Base-by-base conservation (phyloP, 2,888 invertebrate species). In the Cephus runcator region DNA sequence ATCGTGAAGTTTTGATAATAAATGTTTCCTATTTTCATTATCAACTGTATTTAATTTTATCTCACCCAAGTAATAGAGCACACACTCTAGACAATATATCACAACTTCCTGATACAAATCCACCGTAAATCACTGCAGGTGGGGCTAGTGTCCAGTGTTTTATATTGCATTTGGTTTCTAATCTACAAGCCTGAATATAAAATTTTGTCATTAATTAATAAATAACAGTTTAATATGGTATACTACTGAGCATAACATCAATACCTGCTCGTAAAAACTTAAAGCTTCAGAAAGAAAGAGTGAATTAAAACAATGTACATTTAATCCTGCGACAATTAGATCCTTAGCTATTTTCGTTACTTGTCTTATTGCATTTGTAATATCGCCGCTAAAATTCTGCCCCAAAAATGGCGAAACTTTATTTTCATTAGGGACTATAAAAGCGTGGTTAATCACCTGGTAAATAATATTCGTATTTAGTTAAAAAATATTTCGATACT, bases 241-340 rank as follows among this genome's bases (percentile, higher is more conserved):
- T 75, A 11, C 40, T 56, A 56, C 23, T 56, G 1, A 56, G 2
- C 23, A 23, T 56, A 23, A 56, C 6, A 69, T 69, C 11, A 33
- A 75, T 83, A 88, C 89, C 77, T 86, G 78, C 78, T 91, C 90
- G 76, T 91, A 91, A 79, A 90, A 90, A 56, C 83, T 81, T 11
- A 91, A 79, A 34, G 87, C 84, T 78, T 88, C 88, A 34, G 85
- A 83, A 23, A 91, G 82, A 36, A 91, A 77, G 12, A 83, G 33
- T 30, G 78, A 33, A 79, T 87, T 71, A 12, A 86, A 83, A 6
- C 78, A 76, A 73, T 91, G 89, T 68, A 85, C 82, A 35, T 87
- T 86, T 69, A 91, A 81, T 34, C 90, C 90, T 36, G 83, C 81
- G 2, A 83, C 77, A 4, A 89, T 86, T 23, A 92, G 84, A 75